Evolutionary conservation across 2,888 invertebrate species (phyloP), one percentile per base, ranked within the genome.

Genomic region (Hecatera dysodea): DNA sequence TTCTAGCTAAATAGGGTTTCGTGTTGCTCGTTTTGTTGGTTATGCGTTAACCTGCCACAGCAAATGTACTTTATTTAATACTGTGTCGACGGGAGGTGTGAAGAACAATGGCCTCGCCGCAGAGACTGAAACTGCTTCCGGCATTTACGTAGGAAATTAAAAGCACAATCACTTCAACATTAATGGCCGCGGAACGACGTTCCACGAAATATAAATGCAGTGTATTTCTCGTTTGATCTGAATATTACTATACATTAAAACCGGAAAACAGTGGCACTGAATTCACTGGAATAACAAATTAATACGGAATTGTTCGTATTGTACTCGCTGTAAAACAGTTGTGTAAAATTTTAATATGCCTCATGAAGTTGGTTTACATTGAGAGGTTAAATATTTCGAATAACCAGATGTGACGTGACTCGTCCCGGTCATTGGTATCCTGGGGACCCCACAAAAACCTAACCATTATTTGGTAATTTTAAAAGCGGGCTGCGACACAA

Each of bases 1-100:
- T 89, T n/a, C n/a, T 89, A 90, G 89, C 85, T 87, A 87, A 90
- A 90, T 88, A 87, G 80, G 78, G 82, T 81, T 76, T 80, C 75
- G 73, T 87, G 72, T 83, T 76, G 64, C 75, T 68, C 72, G 68
- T 84, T 87, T 83, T 83, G 81, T 55, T 52, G 62, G 68, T 63
- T 72, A 66, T 72, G 63, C 44, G 39, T 52, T 65, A 67, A 65
- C 71, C 62, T 72, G 53, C 44, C 56, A 44, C n/a, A 27, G 50
- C 9, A 60, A 67, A 67, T 75, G 68, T 59, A 60, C 61, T 70
- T 53, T 46, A 63, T 19, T 44, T 44, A 63, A 55, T 65, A 67
- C 70, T 75, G 73, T 74, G 75, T 66, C 68, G 56, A 57, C 46
- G 29, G 24, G 55, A 67, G 63, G 62, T 68, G 76, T 65, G 22